Conservation (phyloP, 2,113 vertebrate genomes). For the Nycticryphes semicollaris region DNA sequence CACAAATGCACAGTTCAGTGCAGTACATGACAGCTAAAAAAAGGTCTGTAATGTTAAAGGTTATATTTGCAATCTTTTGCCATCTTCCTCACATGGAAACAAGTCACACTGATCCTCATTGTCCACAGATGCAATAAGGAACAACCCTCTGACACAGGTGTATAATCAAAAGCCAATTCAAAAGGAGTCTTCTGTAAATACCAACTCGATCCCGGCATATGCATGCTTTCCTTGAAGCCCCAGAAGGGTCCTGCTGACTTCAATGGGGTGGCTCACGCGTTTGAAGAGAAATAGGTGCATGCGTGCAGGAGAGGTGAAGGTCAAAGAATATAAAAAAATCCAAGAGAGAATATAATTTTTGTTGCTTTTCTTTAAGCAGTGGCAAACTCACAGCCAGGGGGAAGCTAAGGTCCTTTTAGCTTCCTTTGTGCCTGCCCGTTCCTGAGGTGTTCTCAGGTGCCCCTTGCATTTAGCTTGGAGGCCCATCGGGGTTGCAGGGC, state of each 20-base stretch:
- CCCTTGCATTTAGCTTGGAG: background rate
- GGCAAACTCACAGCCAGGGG: background rate
- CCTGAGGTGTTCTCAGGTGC: background rate
- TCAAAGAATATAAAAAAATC: background rate
- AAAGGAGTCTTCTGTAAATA: slow-evolving; percentile 47
- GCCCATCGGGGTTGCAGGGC: background rate
- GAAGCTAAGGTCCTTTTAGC: background rate
- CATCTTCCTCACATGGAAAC: background rate
- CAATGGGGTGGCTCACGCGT: background rate
- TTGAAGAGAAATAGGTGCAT: background rate
- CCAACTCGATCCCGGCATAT: slow-evolving; percentile 32
- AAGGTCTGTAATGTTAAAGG: slow-evolving; percentile 28
- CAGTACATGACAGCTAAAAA: slow-evolving; percentile 1
- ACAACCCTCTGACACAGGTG: background rate
- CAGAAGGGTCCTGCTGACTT: background rate
- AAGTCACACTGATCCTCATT: background rate
- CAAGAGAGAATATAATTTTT: background rate
- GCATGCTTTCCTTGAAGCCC: background rate
- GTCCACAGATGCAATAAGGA: slow-evolving; percentile 12
- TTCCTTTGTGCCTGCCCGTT: background rate
- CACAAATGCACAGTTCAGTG: background rate
- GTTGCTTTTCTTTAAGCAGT: background rate
- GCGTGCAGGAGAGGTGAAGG: background rate
- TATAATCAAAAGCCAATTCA: slow-evolving; percentile 54
- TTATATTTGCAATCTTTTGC: slow-evolving; percentile 41